Evolutionary conservation across 2,113 vertebrate genomes (phyloP).

Genomic region (Dasyprocta punctata): DNA sequence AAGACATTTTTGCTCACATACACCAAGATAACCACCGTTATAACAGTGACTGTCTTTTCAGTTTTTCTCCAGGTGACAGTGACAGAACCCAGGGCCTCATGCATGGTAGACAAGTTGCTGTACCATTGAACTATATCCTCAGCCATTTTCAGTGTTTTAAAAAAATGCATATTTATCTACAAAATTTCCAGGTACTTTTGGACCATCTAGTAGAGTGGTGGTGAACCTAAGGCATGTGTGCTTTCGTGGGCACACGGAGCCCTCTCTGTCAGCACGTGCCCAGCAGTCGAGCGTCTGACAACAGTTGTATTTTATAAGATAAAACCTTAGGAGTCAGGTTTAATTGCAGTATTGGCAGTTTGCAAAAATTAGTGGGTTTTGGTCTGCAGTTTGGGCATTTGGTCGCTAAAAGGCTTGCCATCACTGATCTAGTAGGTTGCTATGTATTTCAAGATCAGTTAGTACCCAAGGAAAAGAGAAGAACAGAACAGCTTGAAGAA

Average conservation of each 20-base stretch:
- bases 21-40: background rate
- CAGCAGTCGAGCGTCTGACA: background rate
- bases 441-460: background rate
- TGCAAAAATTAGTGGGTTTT: background rate
- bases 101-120: background rate
- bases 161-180: background rate
- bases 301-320: background rate
- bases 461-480: background rate
- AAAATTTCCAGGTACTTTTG: background rate
- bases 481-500: background rate
- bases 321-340: background rate
- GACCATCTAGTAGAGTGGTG: background rate
- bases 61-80: background rate
- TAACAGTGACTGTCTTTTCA: background rate
- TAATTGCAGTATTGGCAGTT: background rate
- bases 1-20: accelerated
- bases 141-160: background rate
- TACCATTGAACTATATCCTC: background rate
- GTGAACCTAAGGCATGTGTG: background rate
- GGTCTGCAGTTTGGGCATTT: background rate
- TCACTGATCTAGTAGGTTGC: background rate
- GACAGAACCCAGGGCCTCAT: background rate
- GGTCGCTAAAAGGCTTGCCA: background rate
- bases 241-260: background rate
- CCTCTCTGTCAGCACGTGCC: background rate